Evolutionary conservation across 2,797 vertebrate genomes (phyloP).

Genomic region (Helostoma temminkii): DNA sequence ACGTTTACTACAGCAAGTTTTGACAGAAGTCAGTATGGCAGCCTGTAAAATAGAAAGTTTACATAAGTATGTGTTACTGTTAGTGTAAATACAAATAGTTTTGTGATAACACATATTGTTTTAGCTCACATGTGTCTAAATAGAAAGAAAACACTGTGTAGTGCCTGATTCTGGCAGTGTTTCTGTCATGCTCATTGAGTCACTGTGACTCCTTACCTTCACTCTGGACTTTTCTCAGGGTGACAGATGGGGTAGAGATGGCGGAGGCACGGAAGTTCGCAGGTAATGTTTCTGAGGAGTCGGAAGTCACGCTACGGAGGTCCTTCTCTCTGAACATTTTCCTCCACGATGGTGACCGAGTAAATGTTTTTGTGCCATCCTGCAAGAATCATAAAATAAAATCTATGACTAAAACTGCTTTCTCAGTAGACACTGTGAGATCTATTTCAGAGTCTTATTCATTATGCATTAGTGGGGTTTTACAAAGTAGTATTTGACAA

Average conservation of each 20-base stretch:
- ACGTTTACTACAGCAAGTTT: too few species aligned
- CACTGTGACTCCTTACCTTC: conserved; percentile 83
- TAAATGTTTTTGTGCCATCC: conserved; percentile 93
- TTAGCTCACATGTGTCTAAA: too few species aligned
- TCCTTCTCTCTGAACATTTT: conserved; percentile 97
- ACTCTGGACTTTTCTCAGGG: conserved; percentile 92
- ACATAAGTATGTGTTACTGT: neutral
- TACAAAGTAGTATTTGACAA: conserved; percentile 51
- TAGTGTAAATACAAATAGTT: neutral
- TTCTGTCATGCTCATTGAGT: neutral
- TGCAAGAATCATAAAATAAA: conserved; percentile 53
- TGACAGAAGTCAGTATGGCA: neutral
- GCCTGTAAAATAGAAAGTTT: neutral
- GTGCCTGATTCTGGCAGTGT: neutral
- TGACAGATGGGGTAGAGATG: conserved; percentile 91
- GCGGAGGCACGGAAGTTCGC: conserved; percentile 94
- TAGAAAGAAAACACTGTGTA: too few species aligned
- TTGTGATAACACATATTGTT: too few species aligned
- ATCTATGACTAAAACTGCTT: conserved; percentile 22
- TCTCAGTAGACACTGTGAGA: conserved; percentile 3
- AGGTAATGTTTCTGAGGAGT: conserved; percentile 93
- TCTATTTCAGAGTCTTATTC: conserved; percentile 28
- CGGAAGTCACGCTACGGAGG: conserved; percentile 91
- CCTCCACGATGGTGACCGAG: conserved; percentile 93
- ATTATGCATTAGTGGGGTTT: conserved; percentile 35